A percentile compares a stretch with the other conserved stretches of the same genome.
These are phyloP conservation scores for Araneus ventricosus DNA, from an alignment of 1,140 invertebrate species.

Conservation along the genomic window DNA sequence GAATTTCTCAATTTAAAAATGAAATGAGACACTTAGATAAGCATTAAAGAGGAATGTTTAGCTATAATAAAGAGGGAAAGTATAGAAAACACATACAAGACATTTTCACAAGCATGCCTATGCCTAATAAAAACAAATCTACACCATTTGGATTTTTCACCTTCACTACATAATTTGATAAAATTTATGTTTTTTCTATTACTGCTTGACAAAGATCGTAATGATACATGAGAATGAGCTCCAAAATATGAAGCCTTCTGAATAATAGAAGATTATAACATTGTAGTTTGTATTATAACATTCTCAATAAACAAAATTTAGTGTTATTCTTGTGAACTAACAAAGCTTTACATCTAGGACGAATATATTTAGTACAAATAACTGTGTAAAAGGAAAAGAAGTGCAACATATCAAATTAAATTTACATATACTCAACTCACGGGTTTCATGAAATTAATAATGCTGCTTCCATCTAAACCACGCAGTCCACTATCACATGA, in stretches of 20 bases:
- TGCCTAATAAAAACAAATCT: conserved; percentile 24
- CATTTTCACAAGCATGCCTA: conserved; percentile 2
- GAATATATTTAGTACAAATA: no score
- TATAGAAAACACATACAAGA: neutral
- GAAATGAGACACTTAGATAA: neutral
- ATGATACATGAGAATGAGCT: no score
- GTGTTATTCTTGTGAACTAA: no score
- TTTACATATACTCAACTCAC: conserved; percentile 84
- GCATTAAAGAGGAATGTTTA: neutral
- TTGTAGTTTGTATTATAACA: no score
- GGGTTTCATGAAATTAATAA: conserved; percentile 98
- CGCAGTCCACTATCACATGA: conserved; percentile 83
- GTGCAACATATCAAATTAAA: neutral
- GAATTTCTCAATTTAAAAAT: no score
- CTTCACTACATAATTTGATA: no score
- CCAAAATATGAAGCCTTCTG: no score
- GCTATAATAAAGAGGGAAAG: neutral
- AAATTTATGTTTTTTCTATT: no score
- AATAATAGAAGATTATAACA: no score
- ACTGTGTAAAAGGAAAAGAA: neutral
- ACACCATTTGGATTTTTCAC: neutral
- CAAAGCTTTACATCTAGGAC: no score
- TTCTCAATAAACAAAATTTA: no score
- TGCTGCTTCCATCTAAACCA: conserved; percentile 91
- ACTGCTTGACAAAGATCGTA: no score